Conservation (phyloP, 1,140 invertebrate genomes). For the Monomorium pharaonis region DNA sequence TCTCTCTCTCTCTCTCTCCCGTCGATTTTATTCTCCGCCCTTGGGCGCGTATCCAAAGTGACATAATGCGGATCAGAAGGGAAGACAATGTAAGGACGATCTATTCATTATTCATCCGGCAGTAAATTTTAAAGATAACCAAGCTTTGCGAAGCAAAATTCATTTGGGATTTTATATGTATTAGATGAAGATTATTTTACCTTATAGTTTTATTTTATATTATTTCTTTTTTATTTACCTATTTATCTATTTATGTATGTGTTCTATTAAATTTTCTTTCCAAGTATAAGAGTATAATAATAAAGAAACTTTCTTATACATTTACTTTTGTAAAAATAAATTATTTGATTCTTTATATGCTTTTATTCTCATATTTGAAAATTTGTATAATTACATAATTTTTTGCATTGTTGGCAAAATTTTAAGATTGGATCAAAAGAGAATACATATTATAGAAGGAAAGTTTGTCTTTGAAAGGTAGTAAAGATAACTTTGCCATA, state of each 20-base stretch:
- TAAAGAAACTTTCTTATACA: not conserved
- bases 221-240: not conserved
- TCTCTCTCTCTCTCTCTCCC: not conserved
- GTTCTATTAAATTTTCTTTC: not conserved
- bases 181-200: not conserved
- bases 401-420: not conserved
- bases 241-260: not conserved
- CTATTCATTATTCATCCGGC: constrained; percentile 51
- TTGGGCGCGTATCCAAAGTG: constrained; percentile 47
- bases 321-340: not conserved
- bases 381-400: not conserved
- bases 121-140: constrained; percentile 51
- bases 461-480: not conserved
- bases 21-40: constrained; percentile 63
- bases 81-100: constrained; percentile 50
- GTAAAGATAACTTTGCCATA: not conserved
- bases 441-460: not conserved
- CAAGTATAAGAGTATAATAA: not conserved
- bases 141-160: constrained; percentile 9
- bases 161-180: constrained; percentile 16
- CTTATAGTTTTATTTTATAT: not conserved
- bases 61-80: constrained; percentile 50
- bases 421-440: not conserved
- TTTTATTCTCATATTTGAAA: not conserved
- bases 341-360: not conserved